These are phyloP conservation scores for Cranoglanis bouderius DNA, from an alignment of 2,113 vertebrate species.

Conservation along the genomic window DNA sequence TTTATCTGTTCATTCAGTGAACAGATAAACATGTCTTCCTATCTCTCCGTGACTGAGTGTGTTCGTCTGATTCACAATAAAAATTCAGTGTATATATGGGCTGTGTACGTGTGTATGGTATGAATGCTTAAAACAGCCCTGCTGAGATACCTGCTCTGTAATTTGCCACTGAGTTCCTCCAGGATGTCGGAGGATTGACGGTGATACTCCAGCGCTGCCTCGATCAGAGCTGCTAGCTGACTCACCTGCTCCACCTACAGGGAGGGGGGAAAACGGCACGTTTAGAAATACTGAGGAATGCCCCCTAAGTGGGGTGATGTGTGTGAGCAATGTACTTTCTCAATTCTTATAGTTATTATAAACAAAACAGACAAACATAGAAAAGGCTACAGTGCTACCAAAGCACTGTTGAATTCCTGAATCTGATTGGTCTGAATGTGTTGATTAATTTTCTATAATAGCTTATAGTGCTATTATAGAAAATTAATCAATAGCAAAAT, in stretches of 20 bases:
- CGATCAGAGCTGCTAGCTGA: slow-evolving; percentile 84
- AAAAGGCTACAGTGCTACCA: neutral
- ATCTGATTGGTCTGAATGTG: neutral
- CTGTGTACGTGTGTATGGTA: neutral
- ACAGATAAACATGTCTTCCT: too few relatives aligned
- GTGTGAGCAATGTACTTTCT: neutral
- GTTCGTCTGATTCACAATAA: neutral
- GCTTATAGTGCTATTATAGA: neutral
- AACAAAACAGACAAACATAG: neutral
- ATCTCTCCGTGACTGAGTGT: too few relatives aligned
- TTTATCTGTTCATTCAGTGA: neutral
- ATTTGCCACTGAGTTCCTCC: slow-evolving; percentile 81
- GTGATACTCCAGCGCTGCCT: slow-evolving; percentile 87
- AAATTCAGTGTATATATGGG: neutral
- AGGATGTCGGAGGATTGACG: slow-evolving; percentile 83
- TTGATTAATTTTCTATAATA: neutral
- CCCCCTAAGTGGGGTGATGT: neutral
- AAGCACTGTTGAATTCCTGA: neutral
- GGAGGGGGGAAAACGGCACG: neutral
- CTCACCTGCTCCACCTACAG: slow-evolving; percentile 90
- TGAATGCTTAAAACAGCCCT: neutral
- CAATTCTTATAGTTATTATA: neutral
- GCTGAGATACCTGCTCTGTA: slow-evolving; percentile 80
- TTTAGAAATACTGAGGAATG: neutral
- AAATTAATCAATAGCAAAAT: too few relatives aligned